These are phyloP conservation scores for Cryptocephalus moraei DNA, from an alignment of 2,888 invertebrate species.

Conservation along the genomic window DNA sequence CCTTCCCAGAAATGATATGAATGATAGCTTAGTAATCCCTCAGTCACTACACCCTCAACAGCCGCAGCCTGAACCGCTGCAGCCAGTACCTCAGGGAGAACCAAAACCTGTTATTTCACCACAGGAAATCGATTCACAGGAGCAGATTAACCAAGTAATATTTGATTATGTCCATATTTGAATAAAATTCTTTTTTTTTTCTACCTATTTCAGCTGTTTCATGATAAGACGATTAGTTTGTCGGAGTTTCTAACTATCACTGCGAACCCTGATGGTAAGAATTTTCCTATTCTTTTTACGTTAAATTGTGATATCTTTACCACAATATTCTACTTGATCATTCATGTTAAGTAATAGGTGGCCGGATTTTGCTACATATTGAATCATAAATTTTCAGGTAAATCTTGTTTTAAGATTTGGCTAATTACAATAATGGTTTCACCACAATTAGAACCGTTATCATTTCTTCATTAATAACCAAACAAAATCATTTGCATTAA, in stretches of 20 bases:
- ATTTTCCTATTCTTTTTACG: conserved; percentile 12
- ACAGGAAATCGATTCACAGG: conserved; percentile 8
- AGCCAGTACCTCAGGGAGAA: too few species aligned
- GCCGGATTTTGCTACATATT: too few species aligned
- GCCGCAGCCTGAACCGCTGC: background rate
- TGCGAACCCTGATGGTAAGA: conserved; percentile 33
- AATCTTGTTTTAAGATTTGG: too few species aligned
- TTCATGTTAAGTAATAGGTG: too few species aligned
- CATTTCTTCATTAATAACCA: too few species aligned
- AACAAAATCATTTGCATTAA: too few species aligned
- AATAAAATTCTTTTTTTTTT: background rate
- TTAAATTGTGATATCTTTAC: conserved; percentile 1
- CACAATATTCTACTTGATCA: background rate
- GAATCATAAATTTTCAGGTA: too few species aligned
- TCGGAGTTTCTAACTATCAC: conserved; percentile 35
- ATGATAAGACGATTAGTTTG: conserved; percentile 35
- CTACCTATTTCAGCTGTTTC: conserved; percentile 32
- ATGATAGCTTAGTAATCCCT: background rate
- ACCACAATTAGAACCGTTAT: too few species aligned
- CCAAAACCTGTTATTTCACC: background rate
- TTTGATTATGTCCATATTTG: conserved; percentile 1
- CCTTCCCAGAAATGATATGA: too few species aligned
- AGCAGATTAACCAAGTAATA: conserved; percentile 19
- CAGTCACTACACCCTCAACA: background rate
- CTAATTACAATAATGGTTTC: too few species aligned